phyloP scores from a whole-genome alignment of 2,797 vertebrate species.

The Megaceryle alcyon region DNA sequence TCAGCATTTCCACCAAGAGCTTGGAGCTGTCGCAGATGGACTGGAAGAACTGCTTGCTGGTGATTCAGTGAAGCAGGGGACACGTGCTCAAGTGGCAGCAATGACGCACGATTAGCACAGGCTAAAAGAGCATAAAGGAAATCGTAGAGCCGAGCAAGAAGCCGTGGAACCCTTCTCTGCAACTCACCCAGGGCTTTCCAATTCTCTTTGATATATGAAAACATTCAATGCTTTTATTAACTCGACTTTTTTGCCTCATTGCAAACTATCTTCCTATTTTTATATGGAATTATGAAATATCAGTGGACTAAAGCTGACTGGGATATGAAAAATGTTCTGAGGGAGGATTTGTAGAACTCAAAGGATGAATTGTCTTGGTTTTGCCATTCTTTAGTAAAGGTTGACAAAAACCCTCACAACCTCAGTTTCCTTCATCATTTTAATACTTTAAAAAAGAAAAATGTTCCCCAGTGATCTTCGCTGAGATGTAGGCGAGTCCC shows the following conservation, averaged over 20 bases:
- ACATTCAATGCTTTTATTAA: too few relatives aligned
- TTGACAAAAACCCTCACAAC: not conserved
- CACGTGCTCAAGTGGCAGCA: not conserved
- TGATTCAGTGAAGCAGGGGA: slow-evolving; percentile 30
- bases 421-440: not conserved
- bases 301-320: not conserved
- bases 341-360: not conserved
- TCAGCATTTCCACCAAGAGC: not conserved
- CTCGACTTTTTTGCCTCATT: too few relatives aligned
- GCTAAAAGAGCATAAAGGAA: not conserved
- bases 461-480: not conserved
- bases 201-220: too few relatives aligned
- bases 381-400: not conserved
- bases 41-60: not conserved
- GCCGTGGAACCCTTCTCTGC: not conserved
- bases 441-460: not conserved
- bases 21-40: slow-evolving; percentile 26
- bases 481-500: not conserved
- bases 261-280: not conserved
- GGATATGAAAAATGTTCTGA: not conserved
- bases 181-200: slow-evolving; percentile 7
- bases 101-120: not conserved
- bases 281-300: not conserved
- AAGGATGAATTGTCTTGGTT: not conserved
- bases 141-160: not conserved